These are phyloP conservation scores for Barypeithes pellucidus DNA, from an alignment of 2,888 invertebrate species.

Conservation along the genomic window DNA sequence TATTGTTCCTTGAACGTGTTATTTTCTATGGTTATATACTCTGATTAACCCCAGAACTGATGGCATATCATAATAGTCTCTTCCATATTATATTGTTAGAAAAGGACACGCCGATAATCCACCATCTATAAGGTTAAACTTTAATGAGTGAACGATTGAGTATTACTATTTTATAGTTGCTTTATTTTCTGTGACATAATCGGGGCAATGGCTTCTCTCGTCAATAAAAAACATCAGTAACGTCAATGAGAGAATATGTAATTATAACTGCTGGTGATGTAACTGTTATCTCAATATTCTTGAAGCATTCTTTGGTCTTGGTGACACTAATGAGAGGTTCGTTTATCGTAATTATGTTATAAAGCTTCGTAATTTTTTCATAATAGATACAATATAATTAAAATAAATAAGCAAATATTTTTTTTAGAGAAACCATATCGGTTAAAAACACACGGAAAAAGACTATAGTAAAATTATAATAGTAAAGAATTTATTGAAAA, in stretches of 20 bases:
- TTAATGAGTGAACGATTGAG: background rate
- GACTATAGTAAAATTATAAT: too few species aligned
- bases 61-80: background rate
- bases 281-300: background rate
- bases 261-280: conserved; percentile 17
- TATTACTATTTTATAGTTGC: conserved; percentile 9
- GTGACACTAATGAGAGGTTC: too few species aligned
- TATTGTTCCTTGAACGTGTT: background rate
- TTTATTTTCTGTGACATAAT: conserved; percentile 39
- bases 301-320: background rate
- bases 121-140: background rate
- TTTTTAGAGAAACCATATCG: too few species aligned
- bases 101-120: background rate
- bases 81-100: background rate
- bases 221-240: conserved; percentile 15
- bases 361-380: too few species aligned
- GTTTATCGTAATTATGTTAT: too few species aligned
- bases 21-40: background rate
- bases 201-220: conserved; percentile 34
- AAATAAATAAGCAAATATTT: too few species aligned
- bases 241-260: background rate
- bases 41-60: background rate
- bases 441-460: too few species aligned
- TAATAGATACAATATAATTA: too few species aligned
- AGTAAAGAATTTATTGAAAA: too few species aligned